phyloP scores from a whole-genome alignment of 2,888 invertebrate species.

The Pachydiplax longipennis region DNA sequence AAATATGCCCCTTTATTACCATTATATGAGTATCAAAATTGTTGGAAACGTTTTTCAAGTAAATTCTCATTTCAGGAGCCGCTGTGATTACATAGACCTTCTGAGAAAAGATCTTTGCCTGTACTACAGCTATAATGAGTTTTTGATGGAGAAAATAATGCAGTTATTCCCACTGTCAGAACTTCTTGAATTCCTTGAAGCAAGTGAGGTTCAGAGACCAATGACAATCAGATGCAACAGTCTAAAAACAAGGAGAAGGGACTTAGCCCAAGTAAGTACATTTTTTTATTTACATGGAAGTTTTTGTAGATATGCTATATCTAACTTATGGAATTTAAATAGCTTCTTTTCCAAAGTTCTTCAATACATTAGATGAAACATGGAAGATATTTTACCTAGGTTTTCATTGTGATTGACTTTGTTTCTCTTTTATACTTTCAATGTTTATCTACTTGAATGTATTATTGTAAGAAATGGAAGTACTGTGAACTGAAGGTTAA shows the following conservation, averaged over 20 bases:
- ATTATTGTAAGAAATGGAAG: too few species aligned
- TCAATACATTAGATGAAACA: too few species aligned
- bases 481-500: too few species aligned
- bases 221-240: slow-evolving; percentile 96
- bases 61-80: slow-evolving; percentile 66
- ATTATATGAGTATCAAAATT: slow-evolving; percentile 13
- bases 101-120: slow-evolving; percentile 85
- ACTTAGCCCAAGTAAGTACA: slow-evolving; percentile 78
- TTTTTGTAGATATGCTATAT: too few species aligned
- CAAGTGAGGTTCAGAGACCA: slow-evolving; percentile 94
- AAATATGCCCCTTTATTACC: neutral
- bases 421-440: too few species aligned
- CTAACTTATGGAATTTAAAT: too few species aligned
- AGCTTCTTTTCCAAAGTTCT: too few species aligned
- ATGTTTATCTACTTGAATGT: too few species aligned
- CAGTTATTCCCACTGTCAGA: slow-evolving; percentile 87
- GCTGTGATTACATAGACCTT: slow-evolving; percentile 82
- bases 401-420: too few species aligned
- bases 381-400: too few species aligned
- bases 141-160: slow-evolving; percentile 90
- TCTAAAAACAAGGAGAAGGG: slow-evolving; percentile 88
- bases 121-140: slow-evolving; percentile 97
- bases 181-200: slow-evolving; percentile 92
- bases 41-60: slow-evolving; percentile 59
- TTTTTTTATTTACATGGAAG: neutral